A percentile compares a stretch with the other conserved stretches of the same genome.
Evolutionary conservation across 2,888 invertebrate genomes (phyloP).

Genomic region (Ischnus inquisitorius): DNA sequence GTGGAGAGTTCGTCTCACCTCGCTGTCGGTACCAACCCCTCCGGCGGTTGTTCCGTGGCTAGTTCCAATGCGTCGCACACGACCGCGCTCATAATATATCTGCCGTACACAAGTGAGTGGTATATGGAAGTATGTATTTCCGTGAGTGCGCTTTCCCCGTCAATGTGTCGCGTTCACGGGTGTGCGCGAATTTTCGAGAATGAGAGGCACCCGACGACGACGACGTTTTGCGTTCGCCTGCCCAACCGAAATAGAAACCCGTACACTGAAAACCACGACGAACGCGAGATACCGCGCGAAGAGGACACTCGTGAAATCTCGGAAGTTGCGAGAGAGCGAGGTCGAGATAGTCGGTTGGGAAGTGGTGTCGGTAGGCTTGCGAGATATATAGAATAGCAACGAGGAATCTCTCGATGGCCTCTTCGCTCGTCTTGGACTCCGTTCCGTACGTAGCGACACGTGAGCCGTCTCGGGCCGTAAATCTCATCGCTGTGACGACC

Average conservation of each 20-base stretch:
- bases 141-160: neutral
- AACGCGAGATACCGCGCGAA: conserved; percentile 51
- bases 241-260: conserved; percentile 65
- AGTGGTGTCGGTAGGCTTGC: neutral
- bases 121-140: conserved; percentile 14
- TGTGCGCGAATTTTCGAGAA: conserved; percentile 53
- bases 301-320: conserved; percentile 54
- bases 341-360: conserved; percentile 21
- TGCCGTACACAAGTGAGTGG: conserved; percentile 12
- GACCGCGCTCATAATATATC: neutral
- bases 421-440: conserved; percentile 18
- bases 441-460: neutral
- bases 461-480: conserved; percentile 29
- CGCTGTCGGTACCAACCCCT: conserved; percentile 17
- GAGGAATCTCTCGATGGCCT: conserved; percentile 12
- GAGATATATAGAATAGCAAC: neutral
- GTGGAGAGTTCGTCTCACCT: conserved; percentile 36
- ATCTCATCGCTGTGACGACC: conserved; percentile 34
- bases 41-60: conserved; percentile 16
- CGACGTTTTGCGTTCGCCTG: conserved; percentile 38
- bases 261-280: conserved; percentile 50
- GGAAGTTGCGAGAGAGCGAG: conserved; percentile 47
- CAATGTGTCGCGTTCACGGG: conserved; percentile 17
- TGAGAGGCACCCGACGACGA: conserved; percentile 55
- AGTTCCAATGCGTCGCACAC: neutral